Base-by-base conservation (phyloP, 2,113 vertebrate genomes). In the Polypterus bichir region DNA sequence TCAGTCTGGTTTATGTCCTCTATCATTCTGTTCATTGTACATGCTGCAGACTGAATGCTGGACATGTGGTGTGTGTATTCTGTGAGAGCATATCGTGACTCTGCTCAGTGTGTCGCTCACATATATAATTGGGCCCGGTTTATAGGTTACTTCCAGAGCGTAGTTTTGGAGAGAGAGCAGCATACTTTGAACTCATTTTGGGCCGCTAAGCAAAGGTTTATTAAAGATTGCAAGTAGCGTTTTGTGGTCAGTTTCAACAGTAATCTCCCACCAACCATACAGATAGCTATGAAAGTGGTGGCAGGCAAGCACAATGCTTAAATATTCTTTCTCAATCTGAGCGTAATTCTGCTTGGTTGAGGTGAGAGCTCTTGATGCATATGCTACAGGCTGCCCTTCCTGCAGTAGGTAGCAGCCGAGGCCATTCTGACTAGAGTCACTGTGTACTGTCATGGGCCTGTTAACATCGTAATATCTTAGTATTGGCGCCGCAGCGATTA, bases 241-340 rank as follows among this genome's bases (percentile, higher is more conserved):
- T 48, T 73, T 76, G 69, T 79, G 66, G 62, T 74, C 68, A 55
- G 62, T 73, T 56, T 68, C 64, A 57, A 76, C 64, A 61, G 54
- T 72, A 57, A 76, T 65, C 51, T 62, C 49, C 54, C 70, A 69
- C 27, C 45, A 64, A 56, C 57, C 68, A 62, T 74, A 62, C 54
- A 68, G 47, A 56, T 62, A 66, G 3, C 55, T 68, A 55, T 63
- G 46, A 45, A 64, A 61, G 48, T 64, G 65, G 8, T 68, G 47
- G 46, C 48, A 46, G 56, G 7, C 47, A 46, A 66, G 65, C 7
- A 57, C 61, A 60, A 68, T 4, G 3, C 44, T 53, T 47, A 68
- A 52, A 27, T 45, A 48, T 62, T 70, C 46, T 59, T 77, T 78
- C 54, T 65, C 61, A 47, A 67, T 72, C 48, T 72, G 70, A 3